Evolutionary conservation across 2,113 vertebrate species (phyloP), one percentile per base, ranked within the genome.

Genomic region (Riparia riparia): DNA sequence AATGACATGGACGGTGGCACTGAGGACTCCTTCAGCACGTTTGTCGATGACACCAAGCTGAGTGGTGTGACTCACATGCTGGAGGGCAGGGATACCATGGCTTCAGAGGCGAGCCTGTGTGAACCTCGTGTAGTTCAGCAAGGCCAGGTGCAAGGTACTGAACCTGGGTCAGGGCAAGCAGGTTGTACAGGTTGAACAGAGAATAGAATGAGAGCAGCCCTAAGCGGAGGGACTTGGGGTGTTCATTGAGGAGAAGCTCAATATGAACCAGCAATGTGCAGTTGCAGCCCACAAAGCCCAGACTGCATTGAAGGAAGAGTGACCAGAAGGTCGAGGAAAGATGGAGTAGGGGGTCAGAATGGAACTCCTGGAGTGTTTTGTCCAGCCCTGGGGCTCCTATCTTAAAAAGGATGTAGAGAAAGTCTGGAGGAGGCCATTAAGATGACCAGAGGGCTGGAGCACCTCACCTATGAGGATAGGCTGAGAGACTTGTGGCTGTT

Each of bases 61-160:
- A 25, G 42, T 49, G 51, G 12, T 57, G 44, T 66, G 51, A 15
- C 25, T 29, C 34, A n/a, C 19, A 4, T 29, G 20, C 60, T 57
- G 44, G 15, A 34, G 42, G 51, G 42, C 34, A 57, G 42, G 51
- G 29, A 29, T 65, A 34, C 42, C 19, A 4, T 57, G 31, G 44
- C 31, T 42, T 25, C 29, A 66, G 70, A 34, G 29, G 34, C 31
- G 60, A 22, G n/a, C 34, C 42, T 47, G 9, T 41, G 60, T 3
- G 4, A 49, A 42, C 24, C 16, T 42, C 2, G 0, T 2, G 3
- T 20, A 5, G 51, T 34, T 42, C 51, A 42, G 1, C 16, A 6
- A 34, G 7, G 50, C 22, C 29, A 41, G 34, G 25, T 50, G 31
- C 61, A 34, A 34, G 15, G 16, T 57, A 12, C 60, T 57, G 42